phyloP scores from a whole-genome alignment of 2,797 vertebrate genomes.

The Enteromius viviparus region DNA sequence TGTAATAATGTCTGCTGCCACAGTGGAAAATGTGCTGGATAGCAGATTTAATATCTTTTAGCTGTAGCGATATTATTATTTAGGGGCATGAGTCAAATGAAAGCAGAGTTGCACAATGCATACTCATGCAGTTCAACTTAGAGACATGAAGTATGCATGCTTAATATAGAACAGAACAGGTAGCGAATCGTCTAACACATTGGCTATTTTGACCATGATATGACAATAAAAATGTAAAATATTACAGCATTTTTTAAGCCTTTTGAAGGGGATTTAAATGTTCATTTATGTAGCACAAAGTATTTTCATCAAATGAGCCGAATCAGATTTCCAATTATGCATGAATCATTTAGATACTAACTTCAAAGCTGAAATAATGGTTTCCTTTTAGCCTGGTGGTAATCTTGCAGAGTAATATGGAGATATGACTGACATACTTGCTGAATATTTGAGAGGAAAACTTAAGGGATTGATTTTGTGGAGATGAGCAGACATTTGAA shows the following conservation, averaged over 20 bases:
- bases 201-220: neutral
- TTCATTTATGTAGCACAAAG: neutral
- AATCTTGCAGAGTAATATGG: neutral
- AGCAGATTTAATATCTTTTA: constrained; percentile 24
- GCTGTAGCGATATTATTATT: neutral
- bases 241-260: neutral
- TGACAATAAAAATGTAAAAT: neutral
- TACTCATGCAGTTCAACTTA: neutral
- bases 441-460: neutral
- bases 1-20: neutral
- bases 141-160: neutral
- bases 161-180: neutral
- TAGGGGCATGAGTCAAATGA: neutral
- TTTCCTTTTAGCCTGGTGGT: neutral
- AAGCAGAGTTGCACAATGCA: neutral
- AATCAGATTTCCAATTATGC: neutral
- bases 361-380: constrained; percentile 27
- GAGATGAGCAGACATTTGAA: constrained; percentile 58
- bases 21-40: neutral
- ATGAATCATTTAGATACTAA: constrained; percentile 1
- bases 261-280: neutral
- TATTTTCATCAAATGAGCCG: neutral
- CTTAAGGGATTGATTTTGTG: constrained; percentile 42
- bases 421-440: neutral
- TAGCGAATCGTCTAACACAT: neutral